Base-by-base conservation (phyloP, 2,888 invertebrate genomes). In the Amblyteles armatorius region DNA sequence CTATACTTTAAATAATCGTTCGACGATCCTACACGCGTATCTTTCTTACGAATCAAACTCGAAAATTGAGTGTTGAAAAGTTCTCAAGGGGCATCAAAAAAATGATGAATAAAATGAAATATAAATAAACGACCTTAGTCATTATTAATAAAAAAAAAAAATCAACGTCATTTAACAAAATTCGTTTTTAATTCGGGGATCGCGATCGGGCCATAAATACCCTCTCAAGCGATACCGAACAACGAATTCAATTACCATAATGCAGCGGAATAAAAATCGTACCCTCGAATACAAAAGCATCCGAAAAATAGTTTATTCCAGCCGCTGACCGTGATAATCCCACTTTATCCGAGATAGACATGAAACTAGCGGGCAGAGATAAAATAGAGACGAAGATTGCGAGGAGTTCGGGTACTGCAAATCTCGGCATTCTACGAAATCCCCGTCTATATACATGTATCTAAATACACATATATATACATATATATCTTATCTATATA, bases 161-260 rank as follows among this genome's bases (percentile, higher is more conserved):
- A 44, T 16, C 16, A 4, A 16, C 16, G 3, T 4, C 3, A 44
- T 11, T 16, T 16, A 16, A 16, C 2, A 40, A 40, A 40, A 40
- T 40, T 11, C 11, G 5, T 6, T 6, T 40, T 9, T 40, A 40
- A 11, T 52, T 26, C 19, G 19, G 2, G 26, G 9, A 48, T 29
- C 26, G 26, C 19, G 52, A 79, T 63, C 36, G 33, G 48, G 40
- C 50, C 36, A 69, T 79, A 50, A 65, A 71, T 36, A 26, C 1
- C 7, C 83, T 71, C 63, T 76, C 65, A 52, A 83, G 79, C 74
- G 65, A 55, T 76, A 48, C 50, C 74, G 50, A 79, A 52, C 79
- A 55, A 44, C 33, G 83, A 77, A 40, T 72, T 76, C 77, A 72
- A 84, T 80, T 72, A 67, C 57, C 44, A 57, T 71, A 33, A 69